Evolutionary conservation across 1,140 invertebrate genomes (phyloP), one percentile per base, ranked within the genome.

Genomic region (Aphelenchoides besseyi): DNA sequence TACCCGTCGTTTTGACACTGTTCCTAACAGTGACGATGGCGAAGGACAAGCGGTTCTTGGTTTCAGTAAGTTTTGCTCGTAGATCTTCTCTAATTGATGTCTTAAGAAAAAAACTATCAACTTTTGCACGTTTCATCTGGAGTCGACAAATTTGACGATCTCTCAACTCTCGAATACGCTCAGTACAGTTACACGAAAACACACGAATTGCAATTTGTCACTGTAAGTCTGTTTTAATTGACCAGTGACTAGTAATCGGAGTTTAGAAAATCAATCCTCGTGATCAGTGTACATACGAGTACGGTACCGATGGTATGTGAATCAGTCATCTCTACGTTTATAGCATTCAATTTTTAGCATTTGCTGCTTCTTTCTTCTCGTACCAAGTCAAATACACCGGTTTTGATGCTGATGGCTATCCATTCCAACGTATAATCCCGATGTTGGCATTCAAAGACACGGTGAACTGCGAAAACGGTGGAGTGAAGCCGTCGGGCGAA

Each of bases 241-340:
- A 33, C 30, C 30, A 37, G 12, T 35, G 1, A 35, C 18, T 66
- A 2, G n/a, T 2, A 2, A 2, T 35, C 59, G 30, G 30, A 35
- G n/a, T 66, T 37, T 2, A 66, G 63, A 26, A 23, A 37, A 66
- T 2, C 12, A 41, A 12, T 37, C 30, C 36, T 35, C 63, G 63
- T 3, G 63, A 66, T 12, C 48, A 37, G 1, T 66, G 63, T 32
- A 36, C 63, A 16, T 66, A 66, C 63, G 63, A 66, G 32, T 66
- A 66, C 63, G 30, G 30, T 37, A 18, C 63, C 12, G 36, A 66
- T 28, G 1, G 1, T 8, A 59, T 29, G 28, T 33, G 63, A 16
- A n/a, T 36, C 59, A 61, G 28, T n/a, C 23, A 41, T 8, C 37
- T 41, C 37, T 41, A 41, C 37, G 37, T 5, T n/a, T 41, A 41